Conservation (phyloP, 2,888 invertebrate species). For the Ernsta delagoae region DNA sequence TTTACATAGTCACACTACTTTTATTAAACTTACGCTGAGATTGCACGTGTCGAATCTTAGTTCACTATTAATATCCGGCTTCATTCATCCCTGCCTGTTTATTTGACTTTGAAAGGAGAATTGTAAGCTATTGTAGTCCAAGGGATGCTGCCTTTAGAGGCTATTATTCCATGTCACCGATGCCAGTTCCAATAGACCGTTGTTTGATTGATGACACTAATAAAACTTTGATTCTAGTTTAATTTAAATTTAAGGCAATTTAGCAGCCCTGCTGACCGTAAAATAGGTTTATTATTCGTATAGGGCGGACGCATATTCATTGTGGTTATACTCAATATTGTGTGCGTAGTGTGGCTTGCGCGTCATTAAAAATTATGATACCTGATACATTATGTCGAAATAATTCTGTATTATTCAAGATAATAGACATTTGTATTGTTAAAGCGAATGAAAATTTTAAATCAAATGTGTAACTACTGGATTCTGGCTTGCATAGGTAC, state of each 20-base stretch:
- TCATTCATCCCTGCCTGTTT: conserved; percentile 77
- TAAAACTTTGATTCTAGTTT: conserved; percentile 84
- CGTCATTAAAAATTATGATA: conserved; percentile 19
- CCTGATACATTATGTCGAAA: conserved; percentile 9
- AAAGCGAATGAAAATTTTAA: background rate
- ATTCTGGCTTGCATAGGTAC: no score
- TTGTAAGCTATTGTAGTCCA: conserved; percentile 52
- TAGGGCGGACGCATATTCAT: conserved; percentile 63
- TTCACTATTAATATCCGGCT: conserved; percentile 59
- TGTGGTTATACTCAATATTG: conserved; percentile 51
- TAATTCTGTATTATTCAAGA: conserved; percentile 10
- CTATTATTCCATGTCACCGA: conserved; percentile 58
- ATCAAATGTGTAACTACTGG: no score
- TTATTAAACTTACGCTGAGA: conserved; percentile 31
- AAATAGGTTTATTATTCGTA: conserved; percentile 72
- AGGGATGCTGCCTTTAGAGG: conserved; percentile 54
- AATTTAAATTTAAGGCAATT: conserved; percentile 85
- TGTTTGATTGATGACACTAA: conserved; percentile 83
- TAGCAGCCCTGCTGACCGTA: conserved; percentile 76
- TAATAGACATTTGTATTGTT: conserved; percentile 10
- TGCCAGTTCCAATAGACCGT: conserved; percentile 66
- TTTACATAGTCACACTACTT: conserved; percentile 10
- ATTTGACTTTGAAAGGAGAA: conserved; percentile 74
- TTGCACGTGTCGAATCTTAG: conserved; percentile 72
- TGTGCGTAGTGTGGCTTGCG: conserved; percentile 45